Evolutionary conservation across 1,140 invertebrate genomes (phyloP).

Genomic region (Diprion similis): DNA sequence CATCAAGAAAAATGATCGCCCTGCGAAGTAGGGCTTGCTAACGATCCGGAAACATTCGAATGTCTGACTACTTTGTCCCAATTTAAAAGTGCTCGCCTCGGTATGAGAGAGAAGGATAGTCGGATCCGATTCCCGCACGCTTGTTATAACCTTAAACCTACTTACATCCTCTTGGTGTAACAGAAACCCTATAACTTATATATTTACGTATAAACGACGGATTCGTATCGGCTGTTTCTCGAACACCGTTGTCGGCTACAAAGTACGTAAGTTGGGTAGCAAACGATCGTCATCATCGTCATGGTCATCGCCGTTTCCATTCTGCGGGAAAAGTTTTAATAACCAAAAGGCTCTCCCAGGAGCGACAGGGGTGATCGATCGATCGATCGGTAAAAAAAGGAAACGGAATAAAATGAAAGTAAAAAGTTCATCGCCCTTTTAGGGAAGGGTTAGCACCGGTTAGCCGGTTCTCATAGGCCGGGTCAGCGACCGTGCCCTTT

Average conservation of each 20-base stretch:
- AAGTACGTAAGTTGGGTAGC: too few species aligned
- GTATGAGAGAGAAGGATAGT: too few species aligned
- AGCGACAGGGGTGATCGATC: neutral
- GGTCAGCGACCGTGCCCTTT: conserved; percentile 46
- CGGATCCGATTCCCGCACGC: neutral
- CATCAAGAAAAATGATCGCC: conserved; percentile 47
- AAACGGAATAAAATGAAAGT: conserved; percentile 17
- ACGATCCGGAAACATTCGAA: conserved; percentile 10
- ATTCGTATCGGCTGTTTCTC: too few species aligned
- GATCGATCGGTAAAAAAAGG: conserved; percentile 8
- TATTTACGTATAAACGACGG: too few species aligned
- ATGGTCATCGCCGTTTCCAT: too few species aligned
- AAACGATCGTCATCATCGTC: too few species aligned
- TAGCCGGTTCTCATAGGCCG: conserved; percentile 20
- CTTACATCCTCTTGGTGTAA: neutral
- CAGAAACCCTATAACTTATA: too few species aligned
- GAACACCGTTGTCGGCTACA: too few species aligned
- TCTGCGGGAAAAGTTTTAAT: too few species aligned
- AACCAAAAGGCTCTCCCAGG: too few species aligned
- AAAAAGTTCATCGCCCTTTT: conserved; percentile 43
- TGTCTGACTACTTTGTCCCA: conserved; percentile 7
- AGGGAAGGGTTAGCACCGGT: conserved; percentile 24
- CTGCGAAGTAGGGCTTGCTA: conserved; percentile 11
- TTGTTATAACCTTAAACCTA: neutral
- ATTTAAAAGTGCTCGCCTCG: neutral